Evolutionary conservation across 2,797 vertebrate species (phyloP).

Genomic region (Trachops cirrhosus): DNA sequence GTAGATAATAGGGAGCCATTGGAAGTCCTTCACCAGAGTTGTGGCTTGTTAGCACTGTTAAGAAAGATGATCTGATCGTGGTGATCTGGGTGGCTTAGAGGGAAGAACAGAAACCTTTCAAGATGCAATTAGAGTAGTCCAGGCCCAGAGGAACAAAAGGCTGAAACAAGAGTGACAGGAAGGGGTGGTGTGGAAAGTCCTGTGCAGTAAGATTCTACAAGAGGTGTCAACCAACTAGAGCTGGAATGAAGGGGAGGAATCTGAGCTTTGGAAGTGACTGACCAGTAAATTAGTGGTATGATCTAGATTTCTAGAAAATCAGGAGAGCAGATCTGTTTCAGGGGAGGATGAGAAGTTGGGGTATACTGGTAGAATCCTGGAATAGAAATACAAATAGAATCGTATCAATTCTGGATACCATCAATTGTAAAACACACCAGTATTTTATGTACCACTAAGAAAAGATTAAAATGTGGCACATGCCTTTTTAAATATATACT

Average conservation of each 20-base stretch:
- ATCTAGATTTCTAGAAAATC: not conserved
- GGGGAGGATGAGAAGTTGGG: not conserved
- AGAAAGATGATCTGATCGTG: not conserved
- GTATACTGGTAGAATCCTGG: not conserved
- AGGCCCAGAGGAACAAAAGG: not conserved
- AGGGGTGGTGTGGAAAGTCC: not conserved
- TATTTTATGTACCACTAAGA: not conserved
- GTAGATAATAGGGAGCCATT: not conserved
- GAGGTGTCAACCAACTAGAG: not conserved
- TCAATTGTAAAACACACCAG: not conserved
- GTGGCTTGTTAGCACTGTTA: not conserved
- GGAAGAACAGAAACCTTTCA: slow-evolving; percentile 6
- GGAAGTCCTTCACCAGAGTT: not conserved
- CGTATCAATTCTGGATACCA: not conserved
- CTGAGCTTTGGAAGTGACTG: not conserved
- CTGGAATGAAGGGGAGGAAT: too few species aligned
- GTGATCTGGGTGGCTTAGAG: not conserved
- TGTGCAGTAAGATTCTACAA: not conserved
- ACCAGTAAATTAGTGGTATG: not conserved
- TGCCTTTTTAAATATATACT: not conserved
- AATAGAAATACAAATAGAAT: not conserved
- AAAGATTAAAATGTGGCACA: not conserved
- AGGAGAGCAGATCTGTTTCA: not conserved
- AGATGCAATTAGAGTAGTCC: not conserved
- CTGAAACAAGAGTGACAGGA: not conserved